Evolutionary conservation across 2,797 vertebrate species (phyloP).

Genomic region (Moxostoma hubbsi): DNA sequence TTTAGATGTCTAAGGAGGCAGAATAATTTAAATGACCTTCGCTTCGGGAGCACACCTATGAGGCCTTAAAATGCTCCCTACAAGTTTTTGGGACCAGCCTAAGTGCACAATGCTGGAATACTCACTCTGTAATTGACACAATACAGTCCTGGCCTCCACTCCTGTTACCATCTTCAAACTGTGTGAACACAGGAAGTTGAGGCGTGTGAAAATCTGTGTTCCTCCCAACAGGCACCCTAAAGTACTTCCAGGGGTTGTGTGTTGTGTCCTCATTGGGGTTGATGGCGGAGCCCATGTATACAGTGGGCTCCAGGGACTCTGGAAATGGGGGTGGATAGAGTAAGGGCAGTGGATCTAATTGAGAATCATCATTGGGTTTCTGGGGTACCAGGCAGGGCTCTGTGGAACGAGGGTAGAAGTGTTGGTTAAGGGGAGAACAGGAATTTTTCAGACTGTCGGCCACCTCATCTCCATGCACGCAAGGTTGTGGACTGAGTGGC

Average conservation of each 20-base stretch:
- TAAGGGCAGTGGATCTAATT: slow-evolving; percentile 82
- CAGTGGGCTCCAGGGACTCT: slow-evolving; percentile 86
- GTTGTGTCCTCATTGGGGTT: slow-evolving; percentile 87
- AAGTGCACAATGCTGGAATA: not conserved
- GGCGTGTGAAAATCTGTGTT: slow-evolving; percentile 85
- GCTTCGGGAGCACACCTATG: no score
- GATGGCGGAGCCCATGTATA: slow-evolving; percentile 89
- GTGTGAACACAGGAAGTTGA: slow-evolving; percentile 88
- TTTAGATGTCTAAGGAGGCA: no score
- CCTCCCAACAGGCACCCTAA: slow-evolving; percentile 91
- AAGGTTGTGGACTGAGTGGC: slow-evolving; percentile 95
- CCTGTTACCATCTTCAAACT: slow-evolving; percentile 84
- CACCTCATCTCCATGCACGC: slow-evolving; percentile 86
- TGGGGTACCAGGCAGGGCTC: slow-evolving; percentile 90
- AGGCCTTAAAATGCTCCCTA: no score
- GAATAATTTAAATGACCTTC: no score
- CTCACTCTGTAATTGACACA: slow-evolving; percentile 95
- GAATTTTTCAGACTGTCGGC: slow-evolving; percentile 85
- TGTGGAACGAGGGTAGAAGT: slow-evolving; percentile 92
- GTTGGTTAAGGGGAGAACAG: slow-evolving; percentile 92
- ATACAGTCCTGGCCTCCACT: slow-evolving; percentile 75
- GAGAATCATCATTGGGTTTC: slow-evolving; percentile 88
- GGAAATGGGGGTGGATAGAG: slow-evolving; percentile 82
- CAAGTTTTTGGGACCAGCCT: no score
- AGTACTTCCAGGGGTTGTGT: slow-evolving; percentile 94